Percentiles rank a stretch among this genome's conserved stretches.
phyloP scores from a whole-genome alignment of 1,140 invertebrate genomes.

The Lucilia sericata region DNA sequence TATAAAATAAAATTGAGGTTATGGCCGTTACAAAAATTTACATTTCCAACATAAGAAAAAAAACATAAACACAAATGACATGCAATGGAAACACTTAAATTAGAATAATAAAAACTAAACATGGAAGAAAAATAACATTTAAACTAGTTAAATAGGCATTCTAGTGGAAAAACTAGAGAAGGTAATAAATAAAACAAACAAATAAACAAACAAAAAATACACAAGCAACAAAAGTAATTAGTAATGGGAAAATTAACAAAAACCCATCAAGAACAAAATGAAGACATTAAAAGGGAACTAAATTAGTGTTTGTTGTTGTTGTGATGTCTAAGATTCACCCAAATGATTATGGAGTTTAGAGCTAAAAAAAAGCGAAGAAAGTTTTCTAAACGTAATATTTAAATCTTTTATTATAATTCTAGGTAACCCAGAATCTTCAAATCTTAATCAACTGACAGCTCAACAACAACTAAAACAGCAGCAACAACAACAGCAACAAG shows the following conservation, averaged over 20 bases:
- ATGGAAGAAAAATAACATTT: neutral
- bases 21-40: neutral
- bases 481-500: conserved; percentile 5
- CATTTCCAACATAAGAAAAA: neutral
- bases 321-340: too few relatives aligned
- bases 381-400: neutral
- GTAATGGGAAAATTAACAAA: conserved; percentile 26
- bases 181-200: neutral
- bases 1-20: neutral
- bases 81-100: neutral
- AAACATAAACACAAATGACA: neutral
- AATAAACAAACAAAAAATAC: neutral
- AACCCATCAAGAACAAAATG: neutral
- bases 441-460: neutral
- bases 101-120: neutral
- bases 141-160: neutral
- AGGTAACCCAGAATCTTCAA: conserved; percentile 23
- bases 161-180: neutral
- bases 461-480: neutral
- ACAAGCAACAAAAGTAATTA: conserved; percentile 10
- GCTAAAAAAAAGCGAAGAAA: neutral
- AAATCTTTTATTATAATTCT: conserved; percentile 15
- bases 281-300: conserved; percentile 33
- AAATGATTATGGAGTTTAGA: neutral
- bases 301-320: too few relatives aligned